These are phyloP conservation scores for Ceyx melanurus DNA, from an alignment of 2,113 vertebrate species.

Conservation along the genomic window DNA sequence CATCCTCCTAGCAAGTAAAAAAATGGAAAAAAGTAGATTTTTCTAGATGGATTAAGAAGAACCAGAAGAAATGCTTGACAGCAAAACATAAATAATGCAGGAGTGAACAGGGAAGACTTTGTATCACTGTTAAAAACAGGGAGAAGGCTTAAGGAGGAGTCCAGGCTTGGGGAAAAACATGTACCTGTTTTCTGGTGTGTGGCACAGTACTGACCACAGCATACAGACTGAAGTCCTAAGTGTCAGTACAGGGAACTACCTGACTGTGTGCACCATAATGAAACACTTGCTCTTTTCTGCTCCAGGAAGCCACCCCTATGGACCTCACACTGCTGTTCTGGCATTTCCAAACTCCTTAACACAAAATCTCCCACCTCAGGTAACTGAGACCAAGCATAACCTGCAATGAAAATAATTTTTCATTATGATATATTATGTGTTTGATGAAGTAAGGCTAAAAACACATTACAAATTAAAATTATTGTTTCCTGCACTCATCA, in stretches of 20 bases:
- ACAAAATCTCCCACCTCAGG: not conserved
- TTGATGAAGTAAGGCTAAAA: not conserved
- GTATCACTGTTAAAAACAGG: not conserved
- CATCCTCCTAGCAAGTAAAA: not conserved
- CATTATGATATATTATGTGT: not conserved
- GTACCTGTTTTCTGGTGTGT: not conserved
- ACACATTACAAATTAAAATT: not conserved
- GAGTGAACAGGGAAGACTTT: not conserved
- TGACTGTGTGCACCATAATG: fast-evolving
- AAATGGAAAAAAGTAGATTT: not conserved
- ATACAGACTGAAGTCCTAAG: not conserved
- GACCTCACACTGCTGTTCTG: not conserved
- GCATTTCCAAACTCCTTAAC: not conserved
- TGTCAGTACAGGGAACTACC: not conserved
- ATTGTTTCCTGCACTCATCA: not conserved
- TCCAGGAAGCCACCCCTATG: not conserved
- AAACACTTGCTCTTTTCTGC: fast-evolving
- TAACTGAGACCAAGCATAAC: not conserved
- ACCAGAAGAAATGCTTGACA: not conserved
- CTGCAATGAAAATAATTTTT: not conserved
- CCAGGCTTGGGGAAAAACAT: not conserved
- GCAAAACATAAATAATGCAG: not conserved
- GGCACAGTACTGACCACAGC: not conserved
- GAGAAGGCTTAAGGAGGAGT: not conserved
- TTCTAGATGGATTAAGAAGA: not conserved